A percentile compares a stretch with the other conserved stretches of the same genome.
These are phyloP conservation scores for Tor tambroides DNA, from an alignment of 2,113 vertebrate genomes.

Conservation along the genomic window DNA sequence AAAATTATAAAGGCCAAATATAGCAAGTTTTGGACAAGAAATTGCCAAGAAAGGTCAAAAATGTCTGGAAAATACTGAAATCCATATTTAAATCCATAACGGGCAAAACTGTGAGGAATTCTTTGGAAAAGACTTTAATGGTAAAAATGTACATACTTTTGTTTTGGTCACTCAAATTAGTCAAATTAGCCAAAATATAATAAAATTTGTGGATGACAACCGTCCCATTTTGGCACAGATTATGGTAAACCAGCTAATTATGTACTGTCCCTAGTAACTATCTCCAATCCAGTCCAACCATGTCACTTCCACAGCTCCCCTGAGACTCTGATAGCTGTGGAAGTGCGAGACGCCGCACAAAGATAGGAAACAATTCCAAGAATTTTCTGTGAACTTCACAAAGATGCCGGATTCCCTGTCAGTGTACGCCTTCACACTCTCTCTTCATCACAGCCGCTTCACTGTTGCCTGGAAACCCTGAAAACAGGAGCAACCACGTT, in stretches of 20 bases:
- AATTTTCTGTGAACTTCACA: conserved; percentile 68
- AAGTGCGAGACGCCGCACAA: conserved; percentile 78
- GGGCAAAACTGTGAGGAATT: not conserved
- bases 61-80: not conserved
- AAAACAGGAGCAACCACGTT: conserved; percentile 24
- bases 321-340: conserved; percentile 62
- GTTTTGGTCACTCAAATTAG: not conserved
- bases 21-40: too few species aligned
- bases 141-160: not conserved
- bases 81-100: not conserved
- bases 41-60: too few species aligned
- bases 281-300: not conserved
- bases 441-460: conserved; percentile 37
- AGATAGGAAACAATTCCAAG: conserved; percentile 84
- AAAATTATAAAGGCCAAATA: too few species aligned
- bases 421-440: conserved; percentile 49
- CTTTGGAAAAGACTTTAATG: not conserved
- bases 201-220: not conserved
- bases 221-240: not conserved
- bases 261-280: not conserved
- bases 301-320: conserved; percentile 35
- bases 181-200: not conserved
- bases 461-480: conserved; percentile 46
- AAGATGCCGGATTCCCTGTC: conserved; percentile 60
- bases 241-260: not conserved